Evolutionary conservation across 1,140 invertebrate species (phyloP).

Genomic region (Atta colombica): DNA sequence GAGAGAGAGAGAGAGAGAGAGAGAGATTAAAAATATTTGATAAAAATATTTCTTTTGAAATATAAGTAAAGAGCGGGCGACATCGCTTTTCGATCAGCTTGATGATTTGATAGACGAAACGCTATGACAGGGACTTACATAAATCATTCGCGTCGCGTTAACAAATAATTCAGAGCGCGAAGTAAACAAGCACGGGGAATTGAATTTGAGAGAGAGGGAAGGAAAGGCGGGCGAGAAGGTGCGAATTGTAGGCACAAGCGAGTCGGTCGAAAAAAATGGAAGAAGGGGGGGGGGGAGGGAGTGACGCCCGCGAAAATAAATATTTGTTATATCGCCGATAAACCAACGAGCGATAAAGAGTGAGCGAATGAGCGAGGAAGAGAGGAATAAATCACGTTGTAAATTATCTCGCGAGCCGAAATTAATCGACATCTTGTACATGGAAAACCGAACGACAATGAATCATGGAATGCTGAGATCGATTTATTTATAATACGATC

Average conservation of each 20-base stretch:
- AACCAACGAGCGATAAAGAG: constrained; percentile 47
- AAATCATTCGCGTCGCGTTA: constrained; percentile 58
- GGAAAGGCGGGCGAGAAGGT: background rate
- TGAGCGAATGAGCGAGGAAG: background rate
- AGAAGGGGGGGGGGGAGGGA: background rate
- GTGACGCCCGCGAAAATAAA: constrained; percentile 49
- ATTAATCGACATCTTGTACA: constrained; percentile 60
- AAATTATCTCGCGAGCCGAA: constrained; percentile 53
- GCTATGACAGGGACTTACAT: constrained; percentile 31
- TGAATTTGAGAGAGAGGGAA: constrained; percentile 5
- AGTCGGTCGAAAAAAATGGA: constrained; percentile 50
- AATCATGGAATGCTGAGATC: constrained; percentile 12
- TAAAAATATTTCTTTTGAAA: constrained; percentile 18
- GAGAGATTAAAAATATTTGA: background rate
- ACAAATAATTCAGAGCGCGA: constrained; percentile 57
- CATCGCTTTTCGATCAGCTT: constrained; percentile 45
- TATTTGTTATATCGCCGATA: constrained; percentile 56
- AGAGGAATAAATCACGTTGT: constrained; percentile 30
- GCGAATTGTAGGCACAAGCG: constrained; percentile 26
- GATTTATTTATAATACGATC: background rate
- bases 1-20: no score
- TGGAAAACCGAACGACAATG: constrained; percentile 37
- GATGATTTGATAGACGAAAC: constrained; percentile 47
- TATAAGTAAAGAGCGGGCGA: background rate
- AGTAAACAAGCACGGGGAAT: constrained; percentile 39